Evolutionary conservation across 2,797 vertebrate species (phyloP).

Genomic region (Cyprinella venusta): DNA sequence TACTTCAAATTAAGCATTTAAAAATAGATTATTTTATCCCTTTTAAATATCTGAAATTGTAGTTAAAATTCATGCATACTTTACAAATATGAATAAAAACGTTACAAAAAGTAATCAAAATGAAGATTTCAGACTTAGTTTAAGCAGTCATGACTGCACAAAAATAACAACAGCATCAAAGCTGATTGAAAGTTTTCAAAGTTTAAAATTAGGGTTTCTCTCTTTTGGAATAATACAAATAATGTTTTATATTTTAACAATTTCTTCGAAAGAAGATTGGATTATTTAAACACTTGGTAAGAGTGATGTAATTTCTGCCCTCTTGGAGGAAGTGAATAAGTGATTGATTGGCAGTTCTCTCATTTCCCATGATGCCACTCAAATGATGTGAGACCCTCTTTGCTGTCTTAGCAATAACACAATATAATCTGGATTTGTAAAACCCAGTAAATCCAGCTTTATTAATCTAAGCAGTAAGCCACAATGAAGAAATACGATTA

Average conservation of each 20-base stretch:
- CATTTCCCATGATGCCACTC: slow-evolving; percentile 35
- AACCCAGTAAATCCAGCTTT: slow-evolving; percentile 35
- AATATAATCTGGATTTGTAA: slow-evolving; percentile 43
- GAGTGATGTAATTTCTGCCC: neutral
- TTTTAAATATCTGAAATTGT: neutral
- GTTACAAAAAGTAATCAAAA: slow-evolving; percentile 6
- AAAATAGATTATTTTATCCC: neutral
- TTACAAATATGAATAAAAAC: neutral
- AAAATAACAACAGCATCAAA: neutral
- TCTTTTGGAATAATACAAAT: neutral
- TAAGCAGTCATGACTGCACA: neutral
- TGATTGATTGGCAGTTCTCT: slow-evolving; percentile 25
- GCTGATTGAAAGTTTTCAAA: neutral
- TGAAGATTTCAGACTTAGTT: neutral
- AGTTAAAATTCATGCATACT: neutral
- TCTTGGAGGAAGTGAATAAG: slow-evolving; percentile 20
- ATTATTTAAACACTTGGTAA: neutral
- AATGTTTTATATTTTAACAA: neutral
- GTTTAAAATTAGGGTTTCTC: neutral
- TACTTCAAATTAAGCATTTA: neutral
- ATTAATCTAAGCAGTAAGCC: slow-evolving; percentile 20
- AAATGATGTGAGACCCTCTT: slow-evolving; percentile 25
- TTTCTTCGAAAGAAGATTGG: neutral
- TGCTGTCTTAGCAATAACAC: slow-evolving; percentile 48
- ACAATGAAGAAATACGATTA: neutral